Conservation (phyloP, 2,888 invertebrate species). For the Ornithoptera alexandrae region DNA sequence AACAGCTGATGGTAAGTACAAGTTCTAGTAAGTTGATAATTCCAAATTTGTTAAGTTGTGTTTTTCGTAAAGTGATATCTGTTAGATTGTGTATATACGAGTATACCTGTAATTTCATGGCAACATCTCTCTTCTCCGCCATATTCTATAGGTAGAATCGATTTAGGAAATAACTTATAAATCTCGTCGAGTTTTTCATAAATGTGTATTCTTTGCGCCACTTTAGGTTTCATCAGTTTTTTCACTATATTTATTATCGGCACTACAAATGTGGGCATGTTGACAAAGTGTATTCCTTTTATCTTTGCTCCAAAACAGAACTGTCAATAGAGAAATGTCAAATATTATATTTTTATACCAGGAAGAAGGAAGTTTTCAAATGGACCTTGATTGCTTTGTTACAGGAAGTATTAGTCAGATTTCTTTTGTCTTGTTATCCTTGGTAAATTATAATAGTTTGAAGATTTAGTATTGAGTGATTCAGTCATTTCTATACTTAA, state of each 20-base stretch:
- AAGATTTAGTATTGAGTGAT: slow-evolving; percentile 29
- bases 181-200: slow-evolving; percentile 40
- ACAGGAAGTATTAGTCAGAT: too few relatives aligned
- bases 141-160: slow-evolving; percentile 49
- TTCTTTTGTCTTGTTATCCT: too few relatives aligned
- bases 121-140: slow-evolving; percentile 43
- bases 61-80: too few relatives aligned
- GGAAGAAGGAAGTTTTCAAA: too few relatives aligned
- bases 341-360: too few relatives aligned
- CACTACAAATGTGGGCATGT: slow-evolving; percentile 57
- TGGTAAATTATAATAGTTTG: not conserved
- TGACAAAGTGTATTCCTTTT: slow-evolving; percentile 60
- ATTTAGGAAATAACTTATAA: slow-evolving; percentile 39
- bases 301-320: slow-evolving; percentile 56
- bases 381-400: too few relatives aligned
- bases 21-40: too few relatives aligned
- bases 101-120: slow-evolving; percentile 25
- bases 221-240: slow-evolving; percentile 47
- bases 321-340: slow-evolving; percentile 39
- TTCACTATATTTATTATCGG: slow-evolving; percentile 54
- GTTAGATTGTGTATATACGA: not conserved
- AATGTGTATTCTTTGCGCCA: slow-evolving; percentile 39
- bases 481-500: not conserved
- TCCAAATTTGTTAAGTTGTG: too few relatives aligned
- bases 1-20: too few relatives aligned